phyloP scores from a whole-genome alignment of 1,140 invertebrate genomes.

The Philotrypesis tridentata region DNA sequence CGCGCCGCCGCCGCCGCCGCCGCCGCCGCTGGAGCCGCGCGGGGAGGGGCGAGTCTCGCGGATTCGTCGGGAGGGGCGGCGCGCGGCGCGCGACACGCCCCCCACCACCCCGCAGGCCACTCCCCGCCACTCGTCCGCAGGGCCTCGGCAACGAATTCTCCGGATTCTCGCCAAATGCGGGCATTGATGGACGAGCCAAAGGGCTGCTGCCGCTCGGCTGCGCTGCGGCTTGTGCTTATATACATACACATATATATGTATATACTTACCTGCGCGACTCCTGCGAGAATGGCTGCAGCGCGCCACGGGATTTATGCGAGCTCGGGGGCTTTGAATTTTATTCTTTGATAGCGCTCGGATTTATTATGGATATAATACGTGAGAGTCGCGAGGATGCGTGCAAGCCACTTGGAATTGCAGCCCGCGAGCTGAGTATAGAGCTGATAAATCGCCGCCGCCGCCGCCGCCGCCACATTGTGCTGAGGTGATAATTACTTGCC shows the following conservation, averaged over 20 bases:
- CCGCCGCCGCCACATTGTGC: too few relatives aligned
- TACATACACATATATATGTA: neutral
- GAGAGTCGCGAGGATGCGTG: neutral
- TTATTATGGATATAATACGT: neutral
- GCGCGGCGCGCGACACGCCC: neutral
- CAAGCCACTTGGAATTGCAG: neutral
- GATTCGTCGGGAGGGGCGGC: neutral
- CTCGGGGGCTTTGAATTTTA: neutral
- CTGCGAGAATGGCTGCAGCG: neutral
- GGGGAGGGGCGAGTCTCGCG: neutral
- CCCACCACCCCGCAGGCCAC: neutral
- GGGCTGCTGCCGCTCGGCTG: too few relatives aligned
- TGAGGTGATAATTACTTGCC: neutral
- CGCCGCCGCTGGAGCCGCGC: neutral
- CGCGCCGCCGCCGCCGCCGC: constrained; percentile 48
- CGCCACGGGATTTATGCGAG: neutral
- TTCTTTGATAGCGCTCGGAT: neutral
- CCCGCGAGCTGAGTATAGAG: neutral
- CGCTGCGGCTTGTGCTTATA: too few relatives aligned
- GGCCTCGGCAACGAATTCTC: too few relatives aligned
- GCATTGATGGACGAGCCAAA: neutral
- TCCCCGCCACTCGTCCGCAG: neutral
- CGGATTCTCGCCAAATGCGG: too few relatives aligned
- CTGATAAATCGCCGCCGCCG: neutral
- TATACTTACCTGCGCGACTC: too few relatives aligned